phyloP scores from a whole-genome alignment of 1,140 invertebrate genomes.

The Metaphire vulgaris region DNA sequence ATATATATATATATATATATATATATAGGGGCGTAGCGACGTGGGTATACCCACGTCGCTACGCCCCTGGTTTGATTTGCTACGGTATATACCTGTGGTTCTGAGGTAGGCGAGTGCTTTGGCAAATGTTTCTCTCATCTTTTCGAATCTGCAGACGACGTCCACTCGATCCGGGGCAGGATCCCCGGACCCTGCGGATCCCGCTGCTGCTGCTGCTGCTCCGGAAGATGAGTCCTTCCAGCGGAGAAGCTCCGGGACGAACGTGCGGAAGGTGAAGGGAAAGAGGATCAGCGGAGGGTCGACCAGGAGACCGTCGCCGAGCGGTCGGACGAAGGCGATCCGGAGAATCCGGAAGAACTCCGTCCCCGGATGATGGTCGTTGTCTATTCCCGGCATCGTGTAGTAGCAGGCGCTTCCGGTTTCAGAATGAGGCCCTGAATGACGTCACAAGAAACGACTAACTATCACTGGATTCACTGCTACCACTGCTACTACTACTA shows the following conservation, averaged over 20 bases:
- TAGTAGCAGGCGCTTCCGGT: slow-evolving; percentile 24
- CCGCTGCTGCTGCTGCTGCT: background rate
- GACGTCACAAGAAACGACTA: background rate
- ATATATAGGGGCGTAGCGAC: no score
- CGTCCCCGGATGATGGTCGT: background rate
- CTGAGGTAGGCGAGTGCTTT: slow-evolving; percentile 19
- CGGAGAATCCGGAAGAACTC: slow-evolving; percentile 29
- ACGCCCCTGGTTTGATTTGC: no score
- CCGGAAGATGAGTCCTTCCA: slow-evolving; percentile 5
- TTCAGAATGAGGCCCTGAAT: slow-evolving; percentile 21
- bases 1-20: no score
- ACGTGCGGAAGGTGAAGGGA: slow-evolving; percentile 24
- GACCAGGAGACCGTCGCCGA: background rate
- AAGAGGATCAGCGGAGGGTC: background rate
- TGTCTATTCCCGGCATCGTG: slow-evolving; percentile 25
- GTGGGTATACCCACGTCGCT: no score
- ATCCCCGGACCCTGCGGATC: no score
- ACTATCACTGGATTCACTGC: no score
- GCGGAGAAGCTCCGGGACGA: slow-evolving; percentile 23
- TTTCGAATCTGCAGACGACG: slow-evolving; percentile 12
- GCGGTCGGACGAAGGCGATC: slow-evolving; percentile 18
- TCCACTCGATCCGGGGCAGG: no score
- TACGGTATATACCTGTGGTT: slow-evolving; percentile 18
- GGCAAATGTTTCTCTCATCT: slow-evolving; percentile 25
- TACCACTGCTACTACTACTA: no score